phyloP scores from a whole-genome alignment of 1,140 invertebrate genomes.

The Aphaenogaster ashmeadi region DNA sequence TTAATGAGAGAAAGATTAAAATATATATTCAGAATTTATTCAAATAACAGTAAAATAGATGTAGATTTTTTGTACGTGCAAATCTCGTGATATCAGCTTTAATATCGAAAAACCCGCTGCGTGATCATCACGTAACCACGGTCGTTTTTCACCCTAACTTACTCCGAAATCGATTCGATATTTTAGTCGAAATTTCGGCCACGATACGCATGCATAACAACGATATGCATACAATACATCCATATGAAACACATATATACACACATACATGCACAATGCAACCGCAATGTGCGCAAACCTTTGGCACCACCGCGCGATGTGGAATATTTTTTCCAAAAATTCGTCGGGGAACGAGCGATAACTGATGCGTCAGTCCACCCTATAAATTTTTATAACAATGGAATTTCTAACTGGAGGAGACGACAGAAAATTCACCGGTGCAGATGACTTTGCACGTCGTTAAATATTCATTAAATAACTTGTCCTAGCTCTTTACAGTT shows the following conservation, averaged over 20 bases:
- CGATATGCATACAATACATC: conserved; percentile 22
- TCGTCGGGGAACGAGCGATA: conserved; percentile 25
- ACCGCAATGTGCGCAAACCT: conserved; percentile 33
- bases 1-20: background rate
- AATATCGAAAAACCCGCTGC: conserved; percentile 19
- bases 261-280: background rate
- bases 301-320: conserved; percentile 24
- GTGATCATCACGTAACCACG: conserved; percentile 34
- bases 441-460: conserved; percentile 6
- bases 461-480: conserved; percentile 58
- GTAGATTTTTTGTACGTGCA: background rate
- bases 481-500: background rate
- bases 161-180: conserved; percentile 32
- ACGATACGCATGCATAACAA: conserved; percentile 43
- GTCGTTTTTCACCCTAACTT: conserved; percentile 36
- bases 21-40: background rate
- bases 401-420: conserved; percentile 17
- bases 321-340: conserved; percentile 53
- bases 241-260: background rate
- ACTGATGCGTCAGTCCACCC: conserved; percentile 29
- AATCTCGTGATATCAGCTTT: conserved; percentile 39
- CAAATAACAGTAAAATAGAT: background rate
- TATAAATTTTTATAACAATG: conserved; percentile 58
- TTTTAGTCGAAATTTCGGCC: conserved; percentile 46
- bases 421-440: conserved; percentile 3